These are phyloP conservation scores for Pipra filicauda DNA, from an alignment of 2,113 vertebrate species.

Conservation along the genomic window DNA sequence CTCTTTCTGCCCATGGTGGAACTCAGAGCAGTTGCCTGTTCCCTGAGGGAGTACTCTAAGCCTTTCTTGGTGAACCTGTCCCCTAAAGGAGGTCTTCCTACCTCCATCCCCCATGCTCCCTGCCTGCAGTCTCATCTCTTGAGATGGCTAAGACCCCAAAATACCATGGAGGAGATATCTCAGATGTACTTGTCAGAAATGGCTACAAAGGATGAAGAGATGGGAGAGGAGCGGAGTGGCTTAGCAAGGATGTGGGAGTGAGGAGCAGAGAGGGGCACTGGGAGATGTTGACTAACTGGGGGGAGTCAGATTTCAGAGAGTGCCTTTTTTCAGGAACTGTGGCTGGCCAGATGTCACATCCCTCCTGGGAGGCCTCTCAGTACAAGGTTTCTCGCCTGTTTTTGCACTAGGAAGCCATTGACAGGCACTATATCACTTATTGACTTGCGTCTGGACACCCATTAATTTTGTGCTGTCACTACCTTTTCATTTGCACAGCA, in stretches of 20 bases:
- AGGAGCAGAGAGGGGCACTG: not conserved
- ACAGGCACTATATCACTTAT: not conserved
- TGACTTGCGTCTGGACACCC: not conserved
- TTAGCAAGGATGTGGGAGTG: not conserved
- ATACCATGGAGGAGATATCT: not conserved
- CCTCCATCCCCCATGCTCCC: not conserved
- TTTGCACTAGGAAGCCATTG: not conserved
- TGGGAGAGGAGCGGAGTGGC: not conserved
- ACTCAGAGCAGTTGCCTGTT: not conserved
- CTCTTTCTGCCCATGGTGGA: not conserved
- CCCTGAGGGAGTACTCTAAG: not conserved
- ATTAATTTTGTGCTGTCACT: conserved; percentile 10
- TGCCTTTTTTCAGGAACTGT: not conserved
- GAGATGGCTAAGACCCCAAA: not conserved
- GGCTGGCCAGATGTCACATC: not conserved
- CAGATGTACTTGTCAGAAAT: not conserved
- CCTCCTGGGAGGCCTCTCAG: not conserved
- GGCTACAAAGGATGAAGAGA: not conserved
- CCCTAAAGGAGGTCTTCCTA: not conserved
- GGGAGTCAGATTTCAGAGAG: not conserved
- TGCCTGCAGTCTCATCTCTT: not conserved
- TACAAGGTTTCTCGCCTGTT: not conserved
- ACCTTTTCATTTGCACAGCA: not conserved
- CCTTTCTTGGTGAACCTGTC: not conserved
- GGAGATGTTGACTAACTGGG: not conserved